Conservation (phyloP, 92 coral and sea anemone species). For the Micromussa lordhowensis region DNA sequence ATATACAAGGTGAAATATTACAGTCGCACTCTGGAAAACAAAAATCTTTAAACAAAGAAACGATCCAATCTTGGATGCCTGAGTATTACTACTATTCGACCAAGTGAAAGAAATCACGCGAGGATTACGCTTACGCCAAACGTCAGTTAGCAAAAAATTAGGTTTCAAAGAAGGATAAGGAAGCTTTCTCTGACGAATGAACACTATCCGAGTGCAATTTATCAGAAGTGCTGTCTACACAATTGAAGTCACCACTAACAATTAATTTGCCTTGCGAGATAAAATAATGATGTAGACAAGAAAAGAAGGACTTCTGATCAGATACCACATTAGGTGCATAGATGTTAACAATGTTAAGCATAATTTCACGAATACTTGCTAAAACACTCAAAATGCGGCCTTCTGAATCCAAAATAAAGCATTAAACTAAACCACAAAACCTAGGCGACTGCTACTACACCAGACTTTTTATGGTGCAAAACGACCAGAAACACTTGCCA, state of each 20-base stretch:
- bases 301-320: background rate
- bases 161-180: background rate
- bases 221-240: background rate
- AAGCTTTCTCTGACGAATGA: background rate
- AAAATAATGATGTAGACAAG: background rate
- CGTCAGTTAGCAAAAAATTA: background rate
- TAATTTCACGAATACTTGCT: no score
- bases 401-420: background rate
- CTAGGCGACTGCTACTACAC: background rate
- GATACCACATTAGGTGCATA: conserved; percentile 5
- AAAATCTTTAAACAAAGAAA: background rate
- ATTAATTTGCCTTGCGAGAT: background rate
- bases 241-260: conserved; percentile 26
- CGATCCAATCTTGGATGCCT: conserved; percentile 25
- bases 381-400: conserved; percentile 5
- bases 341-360: background rate
- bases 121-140: conserved; percentile 13
- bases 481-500: conserved; percentile 13
- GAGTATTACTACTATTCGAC: background rate
- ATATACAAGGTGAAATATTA: background rate
- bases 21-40: background rate
- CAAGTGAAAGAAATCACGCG: background rate
- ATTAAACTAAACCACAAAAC: background rate
- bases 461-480: conserved; percentile 3
- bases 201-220: background rate